Base-by-base conservation (phyloP, 2,797 vertebrate species). In the Chanos chanos region DNA sequence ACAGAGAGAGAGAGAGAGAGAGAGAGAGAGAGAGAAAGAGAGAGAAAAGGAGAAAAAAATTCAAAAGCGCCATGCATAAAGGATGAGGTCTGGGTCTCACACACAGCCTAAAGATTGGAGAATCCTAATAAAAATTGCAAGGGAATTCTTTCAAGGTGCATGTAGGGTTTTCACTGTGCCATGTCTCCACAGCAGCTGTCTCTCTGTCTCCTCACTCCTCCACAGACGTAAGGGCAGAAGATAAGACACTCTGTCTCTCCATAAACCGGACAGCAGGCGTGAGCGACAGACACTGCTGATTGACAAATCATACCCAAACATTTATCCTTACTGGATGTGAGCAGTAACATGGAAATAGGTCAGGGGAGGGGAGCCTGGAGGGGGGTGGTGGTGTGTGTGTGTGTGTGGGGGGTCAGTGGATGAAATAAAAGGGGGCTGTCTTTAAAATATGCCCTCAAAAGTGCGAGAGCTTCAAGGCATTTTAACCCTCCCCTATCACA, bases 1-100 rank as follows among this genome's bases (percentile, higher is more conserved):
- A 24, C 6, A 12, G 9, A 41, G 9, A 9, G 39, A 13, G 13
- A 48, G 21, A 21, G 41, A 53, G 63, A 60, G n/a, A 12, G 40
- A 48, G 15, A 36, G 2, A 43, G 31, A 43, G 70, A 74, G 66
- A 60, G 33, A 6, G 16, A 57, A 27, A 15, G 7, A 27, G 25
- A 48, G 45, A 49, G 51, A 48, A 70, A 73, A 72, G 52, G 7
- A 1, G 5, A 16, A 30, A 43, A 50, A 33, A 56, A 37, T 12
- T 24, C 15, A 61, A 25, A 73, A 73, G 16, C 37, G 44, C 24
- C 77, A 85, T 83, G 22, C 50, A 84, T 85, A 77, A 87, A 82
- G 47, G 66, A 85, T 86, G 68, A 66, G 13, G 56, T 25, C 33
- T 59, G 53, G 73, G 66, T 75, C 80, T 73, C 56, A 70, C 55